Evolutionary conservation across 2,888 invertebrate species (phyloP), one percentile per base, ranked within the genome.

Genomic region (Mesorhabditis spiculigera): DNA sequence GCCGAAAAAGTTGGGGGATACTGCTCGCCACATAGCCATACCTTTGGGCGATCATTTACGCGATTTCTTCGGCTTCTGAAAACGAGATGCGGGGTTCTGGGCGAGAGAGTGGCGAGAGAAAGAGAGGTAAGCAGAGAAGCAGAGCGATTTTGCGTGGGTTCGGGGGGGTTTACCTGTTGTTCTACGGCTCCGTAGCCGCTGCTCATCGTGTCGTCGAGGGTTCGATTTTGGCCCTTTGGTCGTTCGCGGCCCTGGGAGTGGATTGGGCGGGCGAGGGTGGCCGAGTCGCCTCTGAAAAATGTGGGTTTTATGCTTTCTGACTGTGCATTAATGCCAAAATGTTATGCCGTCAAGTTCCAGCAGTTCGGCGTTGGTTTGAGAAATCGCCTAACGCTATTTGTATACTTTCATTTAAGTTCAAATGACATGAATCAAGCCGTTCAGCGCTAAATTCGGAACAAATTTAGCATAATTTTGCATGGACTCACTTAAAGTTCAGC

Each of bases 201-300:
- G 43, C 75, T 75, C 6, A 69, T 67, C 5, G 78, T 78, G 63
- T 78, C 78, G 67, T 78, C 76, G 6, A 75, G 68, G 63, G 70
- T 68, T 41, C 64, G 67, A 69, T 69, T 71, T n/a, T 69, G 70
- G 71, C 67, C 73, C 61, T 64, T 69, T 28, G 77, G 81, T 63
- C 71, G 72, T 74, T 77, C 79, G 62, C 79, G 73, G 43, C 76
- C 78, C 77, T 76, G 76, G 13, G 72, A 74, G 41, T 94, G 94
- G 92, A 96, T 95, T 77, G 95, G 95, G 81, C 94, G 90, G 88
- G 93, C 94, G 75, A 95, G 90, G 76, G 95, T 95, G 88, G 94
- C 94, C 75, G 93, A 93, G 88, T 93, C 93, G 88, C 92, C 93
- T 73, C 78, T 74, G 70, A 61, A 75, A 71, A 28, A 28, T 28